Evolutionary conservation across 2,888 invertebrate genomes (phyloP).

Genomic region (Tupiocoris notatus): DNA sequence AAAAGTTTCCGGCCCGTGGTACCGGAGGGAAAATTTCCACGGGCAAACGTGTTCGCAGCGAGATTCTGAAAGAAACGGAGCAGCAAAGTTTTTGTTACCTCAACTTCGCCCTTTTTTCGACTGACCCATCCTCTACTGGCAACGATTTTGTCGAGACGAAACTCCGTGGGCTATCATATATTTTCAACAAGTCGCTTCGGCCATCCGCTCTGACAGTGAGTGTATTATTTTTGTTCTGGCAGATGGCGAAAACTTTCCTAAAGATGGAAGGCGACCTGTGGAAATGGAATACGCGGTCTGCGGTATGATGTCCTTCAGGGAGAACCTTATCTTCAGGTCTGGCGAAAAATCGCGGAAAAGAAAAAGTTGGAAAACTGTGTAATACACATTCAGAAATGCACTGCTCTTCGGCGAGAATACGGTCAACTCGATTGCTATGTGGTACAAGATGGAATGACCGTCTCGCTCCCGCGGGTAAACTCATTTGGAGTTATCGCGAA

Average conservation of each 20-base stretch:
- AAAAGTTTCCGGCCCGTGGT: no score
- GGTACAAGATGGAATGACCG: not conserved
- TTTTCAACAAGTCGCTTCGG: not conserved
- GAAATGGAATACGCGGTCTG: not conserved
- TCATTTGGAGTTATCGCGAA: not conserved
- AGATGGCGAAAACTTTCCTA: not conserved
- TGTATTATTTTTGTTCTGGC: not conserved
- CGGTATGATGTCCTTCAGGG: not conserved
- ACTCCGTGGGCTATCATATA: not conserved
- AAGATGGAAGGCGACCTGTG: not conserved
- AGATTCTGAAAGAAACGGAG: not conserved
- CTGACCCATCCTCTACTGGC: not conserved
- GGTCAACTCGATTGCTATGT: not conserved
- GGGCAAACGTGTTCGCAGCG: not conserved
- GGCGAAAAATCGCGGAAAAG: not conserved
- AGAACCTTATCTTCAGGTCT: not conserved
- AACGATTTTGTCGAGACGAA: not conserved
- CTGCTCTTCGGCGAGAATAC: not conserved
- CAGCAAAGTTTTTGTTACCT: not conserved
- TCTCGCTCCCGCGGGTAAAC: not conserved
- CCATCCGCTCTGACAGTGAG: not conserved
- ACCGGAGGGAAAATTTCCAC: not conserved
- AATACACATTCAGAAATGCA: not conserved
- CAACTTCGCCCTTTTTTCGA: not conserved
- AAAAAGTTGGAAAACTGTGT: not conserved